Evolutionary conservation across 2,797 vertebrate genomes (phyloP), one percentile per base, ranked within the genome.

Genomic region (Arnoldichthys spilopterus): DNA sequence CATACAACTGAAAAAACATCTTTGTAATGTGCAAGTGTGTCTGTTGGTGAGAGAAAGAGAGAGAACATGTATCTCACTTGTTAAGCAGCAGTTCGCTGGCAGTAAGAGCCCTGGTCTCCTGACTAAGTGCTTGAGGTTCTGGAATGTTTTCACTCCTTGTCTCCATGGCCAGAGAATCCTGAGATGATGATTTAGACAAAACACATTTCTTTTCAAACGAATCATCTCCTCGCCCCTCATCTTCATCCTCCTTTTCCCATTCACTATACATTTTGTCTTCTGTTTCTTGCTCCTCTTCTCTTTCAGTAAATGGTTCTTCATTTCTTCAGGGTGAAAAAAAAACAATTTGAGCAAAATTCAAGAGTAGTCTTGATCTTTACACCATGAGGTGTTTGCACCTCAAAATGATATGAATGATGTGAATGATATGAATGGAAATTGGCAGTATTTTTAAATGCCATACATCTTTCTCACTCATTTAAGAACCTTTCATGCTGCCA

Each of bases 51-150:
- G 45, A 47, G 28, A 54, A 28, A 26, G 24, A 37, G 40, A 28
- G 15, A 22, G 8, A 64, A 45, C 22, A 62, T 30, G 2, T 28
- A 8, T 58, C 92, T 93, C 82, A 94, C 93, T 94, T 94, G 89
- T 92, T 93, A 28, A 93, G 90, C 64, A 94, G 87, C 61, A 93
- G 86, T 80, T 94, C 91, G 1, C 92, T 93, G 83, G 93, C 93
- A n/a, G 93, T 90, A 45, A 94, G 86, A 18, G 79, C 87, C 78
- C 89, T 89, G 13, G 89, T 91, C 79, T 90, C 81, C 78, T 92
- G 83, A 83, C 82, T 91, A 30, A 91, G 83, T 13, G 82, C 30
- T 34, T 71, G 70, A 53, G 84, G 47, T 51, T 77, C 68, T 71
- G 68, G 74, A 22, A 73, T 64, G 70, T 79, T 72, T 7, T 86